Percentiles rank a stretch among this genome's conserved stretches.
phyloP scores from a whole-genome alignment of 2,888 invertebrate species.

The Salpingus planirostris region DNA sequence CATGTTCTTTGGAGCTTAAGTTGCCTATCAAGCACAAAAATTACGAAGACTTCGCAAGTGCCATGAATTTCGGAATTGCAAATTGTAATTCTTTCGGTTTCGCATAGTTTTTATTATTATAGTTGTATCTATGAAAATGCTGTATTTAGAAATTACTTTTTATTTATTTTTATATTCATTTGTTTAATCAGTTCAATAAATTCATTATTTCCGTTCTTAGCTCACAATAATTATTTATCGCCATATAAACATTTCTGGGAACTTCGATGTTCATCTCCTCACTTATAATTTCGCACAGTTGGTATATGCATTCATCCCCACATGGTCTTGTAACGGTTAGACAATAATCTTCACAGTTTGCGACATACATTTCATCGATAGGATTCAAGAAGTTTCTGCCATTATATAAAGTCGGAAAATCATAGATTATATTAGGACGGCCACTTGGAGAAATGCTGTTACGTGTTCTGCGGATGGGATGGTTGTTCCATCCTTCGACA shows the following conservation, averaged over 20 bases:
- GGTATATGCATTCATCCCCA: constrained; percentile 1
- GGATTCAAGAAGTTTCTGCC: neutral
- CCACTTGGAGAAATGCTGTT: constrained; percentile 3
- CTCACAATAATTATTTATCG: neutral
- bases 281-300: constrained; percentile 2
- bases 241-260: neutral
- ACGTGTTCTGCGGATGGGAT: neutral
- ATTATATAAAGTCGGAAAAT: constrained; percentile 2
- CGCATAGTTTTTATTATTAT: too few relatives aligned
- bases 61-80: constrained; percentile 3
- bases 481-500: neutral
- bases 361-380: neutral
- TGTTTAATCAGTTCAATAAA: neutral
- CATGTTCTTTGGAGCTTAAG: constrained; percentile 2
- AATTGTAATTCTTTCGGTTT: constrained; percentile 3
- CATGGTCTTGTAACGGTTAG: neutral
- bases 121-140: too few relatives aligned
- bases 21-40: constrained; percentile 1
- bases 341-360: neutral
- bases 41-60: constrained; percentile 1
- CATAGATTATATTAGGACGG: constrained; percentile 1
- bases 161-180: neutral
- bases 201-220: neutral
- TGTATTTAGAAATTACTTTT: too few relatives aligned
- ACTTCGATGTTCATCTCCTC: constrained; percentile 1